phyloP scores from a whole-genome alignment of 1,140 invertebrate species.

The Phenacoccus solenopsis region DNA sequence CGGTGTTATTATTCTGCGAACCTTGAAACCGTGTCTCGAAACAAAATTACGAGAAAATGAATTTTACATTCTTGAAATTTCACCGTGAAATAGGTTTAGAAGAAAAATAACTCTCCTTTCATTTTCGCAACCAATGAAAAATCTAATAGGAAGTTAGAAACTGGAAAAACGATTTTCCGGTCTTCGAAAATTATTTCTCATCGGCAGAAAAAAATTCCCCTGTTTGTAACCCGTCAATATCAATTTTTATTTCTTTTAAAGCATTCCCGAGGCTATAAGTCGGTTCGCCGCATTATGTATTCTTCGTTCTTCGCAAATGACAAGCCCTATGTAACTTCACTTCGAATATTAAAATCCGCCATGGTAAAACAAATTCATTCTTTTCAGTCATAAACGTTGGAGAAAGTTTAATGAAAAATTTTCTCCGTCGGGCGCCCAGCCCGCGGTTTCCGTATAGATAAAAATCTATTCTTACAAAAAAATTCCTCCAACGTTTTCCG shows the following conservation, averaged over 20 bases:
- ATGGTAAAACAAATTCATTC: background rate
- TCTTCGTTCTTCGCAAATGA: background rate
- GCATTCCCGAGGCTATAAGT: conserved; percentile 1
- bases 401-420: background rate
- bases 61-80: conserved; percentile 4
- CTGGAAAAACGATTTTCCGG: conserved; percentile 14
- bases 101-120: conserved; percentile 6
- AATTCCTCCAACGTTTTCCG: no score
- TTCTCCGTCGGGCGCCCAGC: background rate
- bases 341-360: background rate
- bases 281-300: background rate
- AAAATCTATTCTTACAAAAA: no score
- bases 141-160: conserved; percentile 13
- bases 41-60: conserved; percentile 15
- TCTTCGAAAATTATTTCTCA: conserved; percentile 13
- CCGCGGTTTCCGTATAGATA: no score
- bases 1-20: background rate
- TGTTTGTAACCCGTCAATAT: conserved; percentile 9
- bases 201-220: background rate
- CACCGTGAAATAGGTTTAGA: conserved; percentile 13
- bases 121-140: conserved; percentile 1
- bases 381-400: background rate
- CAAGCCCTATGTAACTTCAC: background rate
- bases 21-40: background rate
- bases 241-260: conserved; percentile 3